Conservation (phyloP, 2,113 vertebrate species). For the Physeter macrocephalus region DNA sequence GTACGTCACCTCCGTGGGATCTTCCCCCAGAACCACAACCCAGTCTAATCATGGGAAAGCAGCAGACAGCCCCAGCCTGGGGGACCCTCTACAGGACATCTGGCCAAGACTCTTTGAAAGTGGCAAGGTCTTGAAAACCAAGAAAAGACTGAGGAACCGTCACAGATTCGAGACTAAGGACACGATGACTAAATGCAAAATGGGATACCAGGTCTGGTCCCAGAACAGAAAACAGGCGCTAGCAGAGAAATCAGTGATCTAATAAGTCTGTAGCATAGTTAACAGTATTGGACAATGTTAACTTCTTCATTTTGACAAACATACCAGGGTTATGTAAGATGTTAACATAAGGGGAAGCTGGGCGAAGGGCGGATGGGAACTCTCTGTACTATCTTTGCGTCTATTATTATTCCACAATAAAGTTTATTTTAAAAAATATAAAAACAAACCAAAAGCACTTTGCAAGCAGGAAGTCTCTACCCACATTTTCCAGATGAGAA, state of each 20-base stretch:
- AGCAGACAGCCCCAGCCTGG: not conserved
- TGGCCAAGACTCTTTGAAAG: not conserved
- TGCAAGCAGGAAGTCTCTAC: not conserved
- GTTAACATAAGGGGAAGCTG: not conserved
- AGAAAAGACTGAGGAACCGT: not conserved
- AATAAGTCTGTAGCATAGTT: not conserved
- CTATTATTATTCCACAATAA: not conserved
- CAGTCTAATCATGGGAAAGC: not conserved
- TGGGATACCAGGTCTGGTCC: not conserved
- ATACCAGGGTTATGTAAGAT: fast-evolving
- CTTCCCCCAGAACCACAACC: not conserved
- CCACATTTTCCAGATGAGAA: not conserved
- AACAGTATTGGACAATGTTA: fast-evolving
- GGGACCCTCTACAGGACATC: not conserved
- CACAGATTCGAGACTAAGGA: not conserved
- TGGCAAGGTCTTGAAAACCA: not conserved
- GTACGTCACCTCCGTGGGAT: fast-evolving
- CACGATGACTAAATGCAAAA: no score
- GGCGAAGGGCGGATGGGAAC: not conserved
- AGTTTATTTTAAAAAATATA: no score
- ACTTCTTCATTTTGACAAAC: not conserved
- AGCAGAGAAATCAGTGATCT: not conserved
- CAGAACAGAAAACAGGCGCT: not conserved
- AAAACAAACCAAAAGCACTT: not conserved
- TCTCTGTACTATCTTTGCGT: not conserved